Evolutionary conservation across 2,888 invertebrate genomes (phyloP).

Genomic region (Pherbina coryleti): DNA sequence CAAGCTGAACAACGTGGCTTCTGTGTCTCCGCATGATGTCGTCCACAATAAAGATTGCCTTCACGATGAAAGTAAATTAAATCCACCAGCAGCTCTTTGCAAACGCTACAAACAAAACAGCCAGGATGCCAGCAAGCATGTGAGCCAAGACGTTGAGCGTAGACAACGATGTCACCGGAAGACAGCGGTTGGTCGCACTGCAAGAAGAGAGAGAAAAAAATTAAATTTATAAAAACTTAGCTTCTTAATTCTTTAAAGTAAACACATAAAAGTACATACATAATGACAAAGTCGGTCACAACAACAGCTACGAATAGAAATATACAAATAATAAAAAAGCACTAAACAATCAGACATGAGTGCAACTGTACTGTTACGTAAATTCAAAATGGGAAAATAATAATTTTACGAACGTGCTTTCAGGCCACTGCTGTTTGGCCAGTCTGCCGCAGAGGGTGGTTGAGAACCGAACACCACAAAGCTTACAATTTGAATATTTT

Average conservation of each 20-base stretch:
- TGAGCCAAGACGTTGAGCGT: conserved; percentile 87
- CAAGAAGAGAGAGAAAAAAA: conserved; percentile 43
- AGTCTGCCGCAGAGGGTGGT: too few species aligned
- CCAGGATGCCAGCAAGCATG: conserved; percentile 93
- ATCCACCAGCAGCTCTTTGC: conserved; percentile 95
- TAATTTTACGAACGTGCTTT: conserved; percentile 10
- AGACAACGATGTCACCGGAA: conserved; percentile 91
- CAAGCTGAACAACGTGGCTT: conserved; percentile 97
- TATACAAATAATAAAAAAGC: conserved; percentile 23
- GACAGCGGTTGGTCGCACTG: conserved; percentile 90
- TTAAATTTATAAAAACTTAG: not conserved
- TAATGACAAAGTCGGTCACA: conserved; percentile 6
- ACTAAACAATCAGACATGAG: not conserved
- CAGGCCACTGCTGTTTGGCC: not conserved
- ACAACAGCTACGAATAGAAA: conserved; percentile 23
- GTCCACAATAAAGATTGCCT: conserved; percentile 91
- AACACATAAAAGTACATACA: conserved; percentile 10
- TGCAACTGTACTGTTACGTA: not conserved
- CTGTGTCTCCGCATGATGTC: conserved; percentile 96
- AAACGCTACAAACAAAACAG: conserved; percentile 93
- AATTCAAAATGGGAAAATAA: conserved; percentile 7
- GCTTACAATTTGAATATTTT: not conserved
- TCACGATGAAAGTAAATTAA: conserved; percentile 96
- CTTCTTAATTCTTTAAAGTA: not conserved
- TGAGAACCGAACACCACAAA: too few species aligned